Evolutionary conservation across 2,797 vertebrate species (phyloP), one percentile per base, ranked within the genome.

Genomic region (Myotis vivesi): DNA sequence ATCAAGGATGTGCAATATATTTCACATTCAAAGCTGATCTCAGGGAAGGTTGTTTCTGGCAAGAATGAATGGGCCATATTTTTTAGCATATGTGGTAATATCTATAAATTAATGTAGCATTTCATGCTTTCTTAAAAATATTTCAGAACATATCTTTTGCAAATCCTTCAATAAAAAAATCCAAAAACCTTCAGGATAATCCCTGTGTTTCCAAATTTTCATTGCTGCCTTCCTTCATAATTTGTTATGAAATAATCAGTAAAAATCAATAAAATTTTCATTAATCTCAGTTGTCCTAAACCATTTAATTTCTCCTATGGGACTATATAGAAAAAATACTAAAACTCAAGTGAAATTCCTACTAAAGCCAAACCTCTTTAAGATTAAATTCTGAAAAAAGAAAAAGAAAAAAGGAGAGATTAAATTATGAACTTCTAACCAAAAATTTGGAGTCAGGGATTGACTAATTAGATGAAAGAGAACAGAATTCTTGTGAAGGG

Each of bases 11-110:
- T 83, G 38, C 4, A 87, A 66, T 57, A 4, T 59, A 80, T 75
- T 94, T 95, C 75, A 68, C 76, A 92, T 83, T 96, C 62, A 75
- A 87, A 87, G 51, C 68, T 89, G 69, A 73, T 93, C 87, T 90
- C 38, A 87, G 19, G 64, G 28, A 95, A 55, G 46, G 76, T 76
- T 95, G 44, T 23, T 91, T 91, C 94, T 85, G 89, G 57, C 51
- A 86, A 87, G 79, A 90, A 89, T 57, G 16, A 66, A 86, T 87
- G 51, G 89, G 10, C 23, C 57, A 71, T 91, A 49, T 76, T 97
- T 97, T 95, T 94, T 64, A 94, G 71, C 66, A 92, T 55, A n/a
- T 85, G 36, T 93, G 82, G 49, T n/a, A 91, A 92, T 94, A 83
- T 81, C 64, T 92, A 2, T 64, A 92, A 94, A 91, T 91, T 89